Percentiles rank a stretch among this genome's conserved stretches.
These are phyloP conservation scores for Amiota communis DNA, from an alignment of 2,888 invertebrate species.

Conservation along the genomic window DNA sequence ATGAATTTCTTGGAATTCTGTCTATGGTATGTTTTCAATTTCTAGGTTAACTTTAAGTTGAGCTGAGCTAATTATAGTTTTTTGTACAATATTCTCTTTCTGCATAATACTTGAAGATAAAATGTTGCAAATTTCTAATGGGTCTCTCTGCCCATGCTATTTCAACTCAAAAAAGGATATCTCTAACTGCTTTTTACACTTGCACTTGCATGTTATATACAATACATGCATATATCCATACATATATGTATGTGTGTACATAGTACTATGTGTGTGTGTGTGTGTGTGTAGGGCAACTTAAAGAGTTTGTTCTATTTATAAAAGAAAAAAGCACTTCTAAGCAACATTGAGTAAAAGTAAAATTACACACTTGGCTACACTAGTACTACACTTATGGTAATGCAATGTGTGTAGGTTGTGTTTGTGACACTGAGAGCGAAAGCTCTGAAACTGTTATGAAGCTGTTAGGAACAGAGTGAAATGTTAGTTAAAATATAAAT, in stretches of 20 bases:
- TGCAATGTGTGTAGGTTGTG: neutral
- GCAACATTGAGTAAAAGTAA: constrained; percentile 5
- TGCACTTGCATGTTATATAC: constrained; percentile 9
- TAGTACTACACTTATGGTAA: too few relatives aligned
- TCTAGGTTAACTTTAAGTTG: too few relatives aligned
- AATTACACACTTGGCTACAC: constrained; percentile 8
- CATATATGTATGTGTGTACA: constrained; percentile 2
- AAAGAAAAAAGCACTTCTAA: neutral
- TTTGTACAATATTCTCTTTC: too few relatives aligned
- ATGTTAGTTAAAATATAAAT: neutral
- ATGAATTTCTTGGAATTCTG: too few relatives aligned
- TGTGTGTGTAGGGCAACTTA: constrained; percentile 23
- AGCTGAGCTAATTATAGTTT: too few relatives aligned
- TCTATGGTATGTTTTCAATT: too few relatives aligned
- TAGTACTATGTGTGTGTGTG: constrained; percentile 20
- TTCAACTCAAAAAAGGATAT: too few relatives aligned
- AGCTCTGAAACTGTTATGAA: neutral
- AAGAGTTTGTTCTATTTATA: constrained; percentile 14
- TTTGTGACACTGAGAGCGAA: neutral
- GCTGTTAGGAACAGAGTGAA: neutral
- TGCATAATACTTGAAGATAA: too few relatives aligned
- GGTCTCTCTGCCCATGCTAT: too few relatives aligned
- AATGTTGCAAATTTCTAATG: too few relatives aligned
- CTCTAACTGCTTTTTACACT: neutral
- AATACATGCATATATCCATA: constrained; percentile 10